These are phyloP conservation scores for Ditylenchus weischeri DNA, from an alignment of 2,888 invertebrate species.

Conservation along the genomic window DNA sequence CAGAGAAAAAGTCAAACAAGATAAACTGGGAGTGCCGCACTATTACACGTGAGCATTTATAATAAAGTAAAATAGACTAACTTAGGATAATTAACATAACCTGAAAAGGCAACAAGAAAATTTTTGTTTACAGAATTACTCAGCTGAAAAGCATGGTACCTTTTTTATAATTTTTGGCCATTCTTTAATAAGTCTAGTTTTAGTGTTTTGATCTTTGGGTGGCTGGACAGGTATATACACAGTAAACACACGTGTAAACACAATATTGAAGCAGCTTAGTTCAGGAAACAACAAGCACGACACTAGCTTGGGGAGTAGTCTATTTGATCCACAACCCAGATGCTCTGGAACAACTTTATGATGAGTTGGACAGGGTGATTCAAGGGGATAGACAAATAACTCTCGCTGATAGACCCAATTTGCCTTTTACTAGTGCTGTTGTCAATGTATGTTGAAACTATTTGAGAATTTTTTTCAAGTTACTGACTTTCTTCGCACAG, in stretches of 20 bases:
- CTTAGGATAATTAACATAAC: too few relatives aligned
- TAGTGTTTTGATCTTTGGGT: conserved; percentile 16
- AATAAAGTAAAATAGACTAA: too few relatives aligned
- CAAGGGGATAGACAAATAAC: conserved; percentile 2
- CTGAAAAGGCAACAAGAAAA: too few relatives aligned
- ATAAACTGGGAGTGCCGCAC: conserved; percentile 13
- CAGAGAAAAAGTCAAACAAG: conserved; percentile 16
- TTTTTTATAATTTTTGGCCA: background rate
- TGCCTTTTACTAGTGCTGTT: conserved; percentile 18
- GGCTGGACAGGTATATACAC: conserved; percentile 21
- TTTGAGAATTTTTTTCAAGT: background rate
- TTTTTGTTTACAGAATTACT: too few relatives aligned
- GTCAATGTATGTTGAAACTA: background rate
- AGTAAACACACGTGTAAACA: too few relatives aligned
- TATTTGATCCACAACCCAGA: conserved; percentile 24
- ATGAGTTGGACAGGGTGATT: conserved; percentile 15
- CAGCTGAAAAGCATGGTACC: too few relatives aligned
- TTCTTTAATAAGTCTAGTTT: background rate
- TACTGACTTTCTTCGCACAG: conserved; percentile 10
- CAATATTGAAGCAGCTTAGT: background rate
- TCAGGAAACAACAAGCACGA: conserved; percentile 24
- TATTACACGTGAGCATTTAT: conserved; percentile 17
- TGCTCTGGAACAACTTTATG: background rate
- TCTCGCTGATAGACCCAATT: conserved; percentile 10
- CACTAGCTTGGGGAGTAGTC: conserved; percentile 25